These are phyloP conservation scores for Cossypha niveicapilla DNA, from an alignment of 2,797 vertebrate genomes.

Conservation along the genomic window DNA sequence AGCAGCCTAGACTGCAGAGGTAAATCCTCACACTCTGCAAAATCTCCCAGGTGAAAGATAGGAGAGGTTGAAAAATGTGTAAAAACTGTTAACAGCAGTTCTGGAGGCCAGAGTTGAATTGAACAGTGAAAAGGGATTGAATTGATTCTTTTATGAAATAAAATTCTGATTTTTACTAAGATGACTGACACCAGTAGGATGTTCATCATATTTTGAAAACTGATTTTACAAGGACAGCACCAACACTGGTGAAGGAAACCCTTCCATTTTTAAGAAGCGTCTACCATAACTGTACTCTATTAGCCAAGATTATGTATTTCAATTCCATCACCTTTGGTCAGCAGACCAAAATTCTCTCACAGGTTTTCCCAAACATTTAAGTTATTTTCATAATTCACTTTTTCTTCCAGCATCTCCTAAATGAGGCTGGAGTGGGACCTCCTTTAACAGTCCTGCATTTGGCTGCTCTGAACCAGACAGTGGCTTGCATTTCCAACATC, in stretches of 20 bases:
- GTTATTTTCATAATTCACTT: neutral
- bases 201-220: neutral
- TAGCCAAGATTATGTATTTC: neutral
- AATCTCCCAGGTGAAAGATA: neutral
- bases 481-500: conserved; percentile 65
- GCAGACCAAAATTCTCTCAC: neutral
- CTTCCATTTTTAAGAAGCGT: neutral
- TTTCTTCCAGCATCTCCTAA: neutral
- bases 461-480: conserved; percentile 13
- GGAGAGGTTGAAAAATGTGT: neutral
- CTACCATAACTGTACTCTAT: neutral
- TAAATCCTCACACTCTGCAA: neutral
- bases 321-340: neutral
- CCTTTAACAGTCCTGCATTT: neutral
- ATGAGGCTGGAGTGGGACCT: neutral
- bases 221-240: neutral
- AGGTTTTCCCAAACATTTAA: neutral
- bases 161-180: neutral
- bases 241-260: neutral
- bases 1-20: neutral
- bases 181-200: neutral
- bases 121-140: neutral
- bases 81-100: neutral
- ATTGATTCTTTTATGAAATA: neutral
- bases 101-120: neutral